Percentiles rank a stretch among this genome's conserved stretches.
These are phyloP conservation scores for Odocoileus hemionus DNA, from an alignment of 2,113 vertebrate species.

Conservation along the genomic window DNA sequence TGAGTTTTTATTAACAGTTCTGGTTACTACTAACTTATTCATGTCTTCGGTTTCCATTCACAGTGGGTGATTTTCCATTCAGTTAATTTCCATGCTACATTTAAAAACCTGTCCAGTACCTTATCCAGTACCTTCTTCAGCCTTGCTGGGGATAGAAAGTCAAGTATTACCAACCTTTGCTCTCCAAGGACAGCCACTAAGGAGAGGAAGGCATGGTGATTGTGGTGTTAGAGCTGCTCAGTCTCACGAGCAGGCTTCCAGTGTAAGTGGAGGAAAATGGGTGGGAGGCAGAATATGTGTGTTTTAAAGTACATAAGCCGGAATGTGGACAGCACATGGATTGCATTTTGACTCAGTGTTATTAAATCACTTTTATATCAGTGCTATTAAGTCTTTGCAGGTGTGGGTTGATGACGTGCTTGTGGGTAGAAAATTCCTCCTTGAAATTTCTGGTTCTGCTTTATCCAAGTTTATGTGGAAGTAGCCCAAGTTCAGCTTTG, in stretches of 20 bases:
- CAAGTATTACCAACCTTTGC: not conserved
- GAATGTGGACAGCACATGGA: not conserved
- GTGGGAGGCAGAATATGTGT: not conserved
- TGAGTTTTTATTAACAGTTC: not conserved
- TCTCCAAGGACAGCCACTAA: not conserved
- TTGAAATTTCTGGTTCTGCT: conserved; percentile 21
- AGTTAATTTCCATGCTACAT: not conserved
- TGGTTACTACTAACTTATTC: not conserved
- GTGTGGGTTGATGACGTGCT: conserved; percentile 28
- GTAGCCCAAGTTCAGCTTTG: not conserved
- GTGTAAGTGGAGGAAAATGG: not conserved
- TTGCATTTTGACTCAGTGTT: not conserved
- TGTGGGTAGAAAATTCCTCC: not conserved
- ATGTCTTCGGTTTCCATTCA: not conserved
- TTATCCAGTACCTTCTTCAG: not conserved
- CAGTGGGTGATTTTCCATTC: not conserved
- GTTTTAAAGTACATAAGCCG: not conserved
- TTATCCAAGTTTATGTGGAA: not conserved
- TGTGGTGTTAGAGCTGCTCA: not conserved
- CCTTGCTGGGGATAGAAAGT: not conserved
- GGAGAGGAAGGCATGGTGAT: not conserved
- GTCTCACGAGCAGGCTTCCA: not conserved
- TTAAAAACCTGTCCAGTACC: not conserved
- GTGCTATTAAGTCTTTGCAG: conserved; percentile 39
- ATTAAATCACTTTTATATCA: conserved; percentile 31